Percentiles rank a stretch among this genome's conserved stretches.
Conservation (phyloP, 2,797 vertebrate genomes). For the Pterois miles region DNA sequence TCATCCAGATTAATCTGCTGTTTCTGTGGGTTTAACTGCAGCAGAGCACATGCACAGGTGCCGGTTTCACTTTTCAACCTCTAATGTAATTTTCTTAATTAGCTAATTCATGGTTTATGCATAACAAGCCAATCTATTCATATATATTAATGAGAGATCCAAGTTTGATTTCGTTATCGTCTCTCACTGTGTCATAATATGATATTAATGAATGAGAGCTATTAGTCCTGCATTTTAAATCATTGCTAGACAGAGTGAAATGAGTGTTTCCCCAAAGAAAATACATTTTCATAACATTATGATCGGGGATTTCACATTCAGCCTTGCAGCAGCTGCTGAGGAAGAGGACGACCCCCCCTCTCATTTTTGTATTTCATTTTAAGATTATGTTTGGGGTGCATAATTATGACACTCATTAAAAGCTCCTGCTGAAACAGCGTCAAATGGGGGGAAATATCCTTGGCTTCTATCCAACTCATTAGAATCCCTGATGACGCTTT, state of each 20-base stretch:
- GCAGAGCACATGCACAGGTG: slow-evolving; percentile 42
- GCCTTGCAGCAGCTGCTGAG: slow-evolving; percentile 59
- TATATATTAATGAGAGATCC: slow-evolving; percentile 75
- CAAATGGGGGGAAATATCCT: slow-evolving; percentile 75
- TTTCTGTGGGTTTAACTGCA: slow-evolving; percentile 24
- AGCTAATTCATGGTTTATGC: slow-evolving; percentile 75
- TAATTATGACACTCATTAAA: slow-evolving; percentile 82
- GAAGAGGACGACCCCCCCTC: slow-evolving; percentile 20
- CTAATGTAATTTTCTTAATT: slow-evolving; percentile 67
- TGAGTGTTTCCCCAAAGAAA: slow-evolving; percentile 60
- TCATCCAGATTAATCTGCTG: slow-evolving; percentile 39
- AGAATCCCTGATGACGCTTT: slow-evolving; percentile 74
- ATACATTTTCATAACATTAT: slow-evolving; percentile 59
- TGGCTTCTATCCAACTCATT: slow-evolving; percentile 80
- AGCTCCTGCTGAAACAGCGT: slow-evolving; percentile 71
- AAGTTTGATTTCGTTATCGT: slow-evolving; percentile 72
- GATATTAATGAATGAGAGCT: slow-evolving; percentile 76
- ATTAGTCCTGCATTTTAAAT: slow-evolving; percentile 72
- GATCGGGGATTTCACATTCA: slow-evolving; percentile 62
- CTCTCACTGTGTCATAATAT: slow-evolving; percentile 68
- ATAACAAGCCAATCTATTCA: slow-evolving; percentile 67
- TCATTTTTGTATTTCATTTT: slow-evolving; percentile 69
- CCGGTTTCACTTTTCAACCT: slow-evolving; percentile 54
- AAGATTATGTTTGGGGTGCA: slow-evolving; percentile 78
- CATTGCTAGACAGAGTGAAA: slow-evolving; percentile 50